These are phyloP conservation scores for Mirounga angustirostris DNA, from an alignment of 2,113 vertebrate species.

Conservation along the genomic window DNA sequence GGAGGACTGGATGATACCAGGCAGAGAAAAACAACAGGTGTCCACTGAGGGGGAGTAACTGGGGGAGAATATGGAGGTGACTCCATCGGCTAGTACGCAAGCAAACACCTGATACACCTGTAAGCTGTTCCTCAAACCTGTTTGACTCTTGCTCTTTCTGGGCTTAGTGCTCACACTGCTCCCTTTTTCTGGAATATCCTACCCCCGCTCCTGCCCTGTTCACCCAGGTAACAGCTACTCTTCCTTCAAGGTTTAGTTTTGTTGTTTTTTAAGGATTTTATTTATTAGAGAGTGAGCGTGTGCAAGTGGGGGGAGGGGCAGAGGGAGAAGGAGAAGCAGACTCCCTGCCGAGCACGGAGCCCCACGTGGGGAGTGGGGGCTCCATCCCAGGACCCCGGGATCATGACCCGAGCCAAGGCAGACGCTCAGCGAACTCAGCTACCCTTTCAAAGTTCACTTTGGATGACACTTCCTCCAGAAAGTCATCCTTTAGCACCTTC, in stretches of 20 bases:
- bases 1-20: background rate
- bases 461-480: constrained; percentile 8
- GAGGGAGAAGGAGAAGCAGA: background rate
- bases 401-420: background rate
- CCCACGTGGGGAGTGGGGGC: background rate
- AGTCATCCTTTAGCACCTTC: background rate
- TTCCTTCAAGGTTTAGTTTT: background rate
- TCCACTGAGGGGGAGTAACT: background rate
- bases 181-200: background rate
- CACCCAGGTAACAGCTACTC: background rate
- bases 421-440: background rate
- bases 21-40: constrained; percentile 57
- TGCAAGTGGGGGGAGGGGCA: background rate
- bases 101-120: background rate
- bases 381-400: background rate
- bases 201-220: background rate
- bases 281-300: background rate
- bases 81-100: background rate
- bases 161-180: background rate
- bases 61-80: background rate
- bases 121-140: background rate
- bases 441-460: background rate
- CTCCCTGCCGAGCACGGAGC: background rate
- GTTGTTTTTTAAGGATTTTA: background rate
- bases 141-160: background rate